Evolutionary conservation across 2,113 vertebrate genomes (phyloP).

Genomic region (Pontoporia blainvillei): DNA sequence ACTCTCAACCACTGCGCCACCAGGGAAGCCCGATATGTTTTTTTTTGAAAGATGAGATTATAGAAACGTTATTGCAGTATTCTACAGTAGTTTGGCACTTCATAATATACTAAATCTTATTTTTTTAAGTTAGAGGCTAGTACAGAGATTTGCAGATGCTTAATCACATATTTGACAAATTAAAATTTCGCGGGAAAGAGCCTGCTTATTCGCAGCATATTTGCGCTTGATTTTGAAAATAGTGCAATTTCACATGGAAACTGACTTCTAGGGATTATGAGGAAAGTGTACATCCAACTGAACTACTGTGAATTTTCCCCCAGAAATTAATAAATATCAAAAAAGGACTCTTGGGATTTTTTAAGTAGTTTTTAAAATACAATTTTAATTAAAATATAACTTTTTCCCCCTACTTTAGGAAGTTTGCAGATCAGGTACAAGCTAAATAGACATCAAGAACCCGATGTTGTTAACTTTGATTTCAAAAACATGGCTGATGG

Average conservation of each 20-base stretch:
- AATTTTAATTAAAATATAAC: background rate
- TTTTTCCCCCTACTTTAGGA: constrained; percentile 74
- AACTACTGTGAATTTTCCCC: background rate
- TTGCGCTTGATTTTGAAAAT: constrained; percentile 33
- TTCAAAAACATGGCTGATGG: constrained; percentile 85
- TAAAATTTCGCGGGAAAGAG: background rate
- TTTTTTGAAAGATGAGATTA: background rate
- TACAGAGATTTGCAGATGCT: background rate
- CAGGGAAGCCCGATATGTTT: too few relatives aligned
- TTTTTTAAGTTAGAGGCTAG: background rate
- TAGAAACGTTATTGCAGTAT: background rate
- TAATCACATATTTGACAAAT: background rate
- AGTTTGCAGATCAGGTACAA: constrained; percentile 88
- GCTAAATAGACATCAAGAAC: constrained; percentile 80
- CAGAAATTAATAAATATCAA: background rate
- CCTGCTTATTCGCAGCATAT: background rate
- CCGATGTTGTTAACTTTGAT: constrained; percentile 80
- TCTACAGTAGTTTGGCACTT: background rate
- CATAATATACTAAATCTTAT: background rate
- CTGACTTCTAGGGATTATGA: background rate
- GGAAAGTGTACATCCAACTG: background rate
- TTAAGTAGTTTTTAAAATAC: background rate
- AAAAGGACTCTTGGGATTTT: background rate
- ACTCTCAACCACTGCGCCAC: too few relatives aligned
- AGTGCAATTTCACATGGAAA: background rate